Conservation (phyloP, 2,797 vertebrate genomes). For the Ptychadena robeensis region DNA sequence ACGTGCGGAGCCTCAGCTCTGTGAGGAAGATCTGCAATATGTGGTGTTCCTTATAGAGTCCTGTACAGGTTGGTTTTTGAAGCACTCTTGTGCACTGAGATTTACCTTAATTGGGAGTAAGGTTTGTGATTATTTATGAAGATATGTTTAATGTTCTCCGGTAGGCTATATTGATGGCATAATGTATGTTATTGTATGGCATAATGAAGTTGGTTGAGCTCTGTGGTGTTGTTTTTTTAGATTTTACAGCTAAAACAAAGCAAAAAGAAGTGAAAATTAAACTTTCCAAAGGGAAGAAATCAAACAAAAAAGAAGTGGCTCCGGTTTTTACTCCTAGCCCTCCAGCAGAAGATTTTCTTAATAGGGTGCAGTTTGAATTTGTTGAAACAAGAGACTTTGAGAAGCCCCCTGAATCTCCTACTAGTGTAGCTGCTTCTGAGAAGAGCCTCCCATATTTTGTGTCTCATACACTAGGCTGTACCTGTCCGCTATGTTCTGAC, state of each 20-base stretch:
- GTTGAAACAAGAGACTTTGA: conserved; percentile 66
- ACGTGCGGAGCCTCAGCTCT: conserved; percentile 78
- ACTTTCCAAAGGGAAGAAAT: conserved; percentile 75
- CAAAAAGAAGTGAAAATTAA: conserved; percentile 78
- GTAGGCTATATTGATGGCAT: too few relatives aligned
- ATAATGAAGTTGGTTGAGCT: too few relatives aligned
- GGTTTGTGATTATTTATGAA: too few relatives aligned
- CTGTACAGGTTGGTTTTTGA: conserved; percentile 76
- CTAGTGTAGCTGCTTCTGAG: conserved; percentile 73
- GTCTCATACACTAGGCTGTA: conserved; percentile 75
- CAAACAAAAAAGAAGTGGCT: conserved; percentile 21
- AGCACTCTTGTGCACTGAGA: background rate
- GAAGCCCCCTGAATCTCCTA: conserved; percentile 73
- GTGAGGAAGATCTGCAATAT: conserved; percentile 81
- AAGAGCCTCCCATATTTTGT: conserved; percentile 76
- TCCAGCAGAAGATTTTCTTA: conserved; percentile 79
- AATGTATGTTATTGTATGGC: too few relatives aligned
- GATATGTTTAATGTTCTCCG: too few relatives aligned
- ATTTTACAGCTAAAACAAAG: conserved; percentile 51
- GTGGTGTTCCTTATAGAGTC: conserved; percentile 85
- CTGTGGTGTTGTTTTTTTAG: background rate
- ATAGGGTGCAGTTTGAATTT: conserved; percentile 69
- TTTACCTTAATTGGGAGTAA: background rate
- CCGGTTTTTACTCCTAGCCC: conserved; percentile 63
- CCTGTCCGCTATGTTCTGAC: conserved; percentile 83